Conservation (phyloP, 2,888 invertebrate species). For the Lordiphosa andalusiaca region DNA sequence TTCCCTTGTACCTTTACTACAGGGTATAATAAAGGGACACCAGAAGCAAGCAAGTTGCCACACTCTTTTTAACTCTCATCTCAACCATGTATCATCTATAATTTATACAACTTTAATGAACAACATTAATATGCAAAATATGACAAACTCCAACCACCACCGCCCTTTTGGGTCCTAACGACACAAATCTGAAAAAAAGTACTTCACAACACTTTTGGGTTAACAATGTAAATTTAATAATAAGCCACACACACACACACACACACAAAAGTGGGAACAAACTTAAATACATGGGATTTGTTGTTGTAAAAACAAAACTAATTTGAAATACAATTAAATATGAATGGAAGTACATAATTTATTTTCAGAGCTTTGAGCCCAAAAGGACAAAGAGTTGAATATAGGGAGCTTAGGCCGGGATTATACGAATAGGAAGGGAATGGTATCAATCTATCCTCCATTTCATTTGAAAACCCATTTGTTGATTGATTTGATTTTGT, state of each 20-base stretch:
- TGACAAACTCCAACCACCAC: slow-evolving; percentile 28
- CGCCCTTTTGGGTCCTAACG: slow-evolving; percentile 18
- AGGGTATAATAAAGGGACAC: neutral
- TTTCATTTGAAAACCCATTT: no score
- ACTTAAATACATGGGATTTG: neutral
- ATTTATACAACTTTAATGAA: slow-evolving; percentile 74
- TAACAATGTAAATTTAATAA: slow-evolving; percentile 70
- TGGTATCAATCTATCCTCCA: no score
- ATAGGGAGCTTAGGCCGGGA: no score
- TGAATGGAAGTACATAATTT: slow-evolving; percentile 40
- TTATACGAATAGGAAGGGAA: no score
- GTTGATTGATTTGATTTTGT: no score
- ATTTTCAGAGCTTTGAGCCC: slow-evolving; percentile 14
- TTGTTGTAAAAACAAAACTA: slow-evolving; percentile 55
- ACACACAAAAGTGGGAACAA: slow-evolving; percentile 4
- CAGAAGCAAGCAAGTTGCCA: slow-evolving; percentile 1
- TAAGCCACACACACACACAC: slow-evolving; percentile 33
- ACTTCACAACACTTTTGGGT: slow-evolving; percentile 64
- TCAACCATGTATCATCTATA: slow-evolving; percentile 47
- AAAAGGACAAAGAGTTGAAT: neutral
- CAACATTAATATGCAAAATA: slow-evolving; percentile 68
- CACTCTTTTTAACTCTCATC: slow-evolving; percentile 14
- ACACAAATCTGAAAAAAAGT: slow-evolving; percentile 15
- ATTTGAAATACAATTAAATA: slow-evolving; percentile 59
- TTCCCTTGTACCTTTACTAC: no score